Conservation (phyloP, 2,797 vertebrate genomes). For the Halcyon badia region DNA sequence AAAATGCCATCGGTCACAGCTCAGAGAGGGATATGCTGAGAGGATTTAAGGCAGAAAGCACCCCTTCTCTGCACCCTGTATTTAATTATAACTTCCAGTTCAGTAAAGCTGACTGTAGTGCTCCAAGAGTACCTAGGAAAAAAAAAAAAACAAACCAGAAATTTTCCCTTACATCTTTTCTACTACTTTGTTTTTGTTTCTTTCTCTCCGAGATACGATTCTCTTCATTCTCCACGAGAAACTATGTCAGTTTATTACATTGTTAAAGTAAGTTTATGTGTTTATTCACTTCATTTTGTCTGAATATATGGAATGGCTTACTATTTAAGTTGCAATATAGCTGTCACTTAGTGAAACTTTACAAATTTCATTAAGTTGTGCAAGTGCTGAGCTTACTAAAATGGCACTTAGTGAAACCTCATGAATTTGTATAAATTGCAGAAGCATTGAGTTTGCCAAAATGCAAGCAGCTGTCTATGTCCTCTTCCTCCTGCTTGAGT, state of each 20-base stretch:
- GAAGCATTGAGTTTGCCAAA: not conserved
- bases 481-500: not conserved
- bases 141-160: not conserved
- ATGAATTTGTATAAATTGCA: not conserved
- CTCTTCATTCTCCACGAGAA: not conserved
- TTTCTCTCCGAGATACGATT: not conserved
- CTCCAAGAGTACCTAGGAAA: not conserved
- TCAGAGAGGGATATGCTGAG: not conserved
- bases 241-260: not conserved
- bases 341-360: not conserved
- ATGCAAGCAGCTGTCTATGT: not conserved
- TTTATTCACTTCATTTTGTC: not conserved
- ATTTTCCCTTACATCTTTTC: not conserved
- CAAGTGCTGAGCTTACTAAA: not conserved
- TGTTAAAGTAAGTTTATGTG: not conserved
- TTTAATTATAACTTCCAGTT: not conserved
- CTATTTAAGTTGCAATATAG: not conserved
- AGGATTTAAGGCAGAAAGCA: not conserved
- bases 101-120: not conserved
- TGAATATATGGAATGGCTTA: not conserved
- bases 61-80: not conserved
- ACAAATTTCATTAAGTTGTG: not conserved
- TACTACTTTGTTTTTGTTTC: not conserved
- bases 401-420: not conserved
- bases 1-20: not conserved